These are phyloP conservation scores for Battus philenor DNA, from an alignment of 1,140 invertebrate genomes.

Conservation along the genomic window DNA sequence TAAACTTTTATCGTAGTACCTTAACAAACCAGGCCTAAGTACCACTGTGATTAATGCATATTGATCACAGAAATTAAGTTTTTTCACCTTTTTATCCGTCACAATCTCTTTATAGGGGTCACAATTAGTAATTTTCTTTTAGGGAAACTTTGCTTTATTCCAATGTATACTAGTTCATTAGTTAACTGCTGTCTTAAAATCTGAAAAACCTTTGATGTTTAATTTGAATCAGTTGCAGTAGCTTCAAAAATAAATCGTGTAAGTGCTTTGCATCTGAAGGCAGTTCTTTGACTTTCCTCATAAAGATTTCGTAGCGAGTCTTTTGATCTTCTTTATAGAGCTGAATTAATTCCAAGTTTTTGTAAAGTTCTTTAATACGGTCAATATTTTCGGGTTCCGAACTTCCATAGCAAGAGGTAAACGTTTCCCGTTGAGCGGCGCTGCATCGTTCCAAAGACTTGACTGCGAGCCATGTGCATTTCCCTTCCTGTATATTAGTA, in stretches of 20 bases:
- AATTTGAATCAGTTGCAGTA: too few species aligned
- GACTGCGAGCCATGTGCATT: background rate
- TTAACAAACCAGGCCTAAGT: too few species aligned
- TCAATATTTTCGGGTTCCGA: conserved; percentile 54
- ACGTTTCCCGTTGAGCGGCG: background rate
- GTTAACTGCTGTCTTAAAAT: too few species aligned
- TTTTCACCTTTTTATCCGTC: too few species aligned
- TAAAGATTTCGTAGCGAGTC: background rate
- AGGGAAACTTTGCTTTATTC: too few species aligned
- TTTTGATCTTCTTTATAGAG: background rate
- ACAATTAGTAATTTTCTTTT: too few species aligned
- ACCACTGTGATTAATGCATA: too few species aligned
- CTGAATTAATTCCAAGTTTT: conserved; percentile 62
- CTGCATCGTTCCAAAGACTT: background rate
- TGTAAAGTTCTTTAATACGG: conserved; percentile 85
- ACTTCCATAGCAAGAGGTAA: conserved; percentile 2
- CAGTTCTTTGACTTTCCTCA: background rate
- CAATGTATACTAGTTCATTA: too few species aligned
- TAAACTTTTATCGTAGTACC: too few species aligned
- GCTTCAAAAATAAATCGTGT: background rate
- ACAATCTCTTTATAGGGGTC: too few species aligned
- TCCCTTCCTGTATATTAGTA: background rate
- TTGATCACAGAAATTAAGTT: too few species aligned
- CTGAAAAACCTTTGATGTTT: too few species aligned
- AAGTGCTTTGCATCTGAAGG: background rate